Evolutionary conservation across 2,113 vertebrate species (phyloP).

Genomic region (Syngnathus floridae): DNA sequence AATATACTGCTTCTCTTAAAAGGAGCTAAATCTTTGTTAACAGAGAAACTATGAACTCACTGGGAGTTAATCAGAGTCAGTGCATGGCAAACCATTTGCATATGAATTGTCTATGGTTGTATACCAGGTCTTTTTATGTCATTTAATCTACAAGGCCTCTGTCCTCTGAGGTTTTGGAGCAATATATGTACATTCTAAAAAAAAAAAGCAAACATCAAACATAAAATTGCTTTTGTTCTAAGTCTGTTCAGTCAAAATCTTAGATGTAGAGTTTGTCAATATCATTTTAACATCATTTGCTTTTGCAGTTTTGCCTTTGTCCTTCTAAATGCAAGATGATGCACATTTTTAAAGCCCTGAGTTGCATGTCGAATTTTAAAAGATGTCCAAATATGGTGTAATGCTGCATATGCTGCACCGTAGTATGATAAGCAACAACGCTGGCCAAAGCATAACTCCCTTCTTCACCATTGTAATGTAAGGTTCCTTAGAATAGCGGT

Average conservation of each 20-base stretch:
- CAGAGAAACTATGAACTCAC: conserved; percentile 95
- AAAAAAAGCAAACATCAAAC: not conserved
- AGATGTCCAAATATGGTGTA: not conserved
- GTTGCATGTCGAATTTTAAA: not conserved
- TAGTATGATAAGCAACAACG: not conserved
- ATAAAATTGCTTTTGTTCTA: not conserved
- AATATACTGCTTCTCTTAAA: conserved; percentile 80
- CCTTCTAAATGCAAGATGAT: not conserved
- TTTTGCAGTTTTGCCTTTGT: not conserved
- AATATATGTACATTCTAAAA: conserved; percentile 8
- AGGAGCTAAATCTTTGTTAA: conserved; percentile 87
- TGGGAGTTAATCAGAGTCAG: conserved; percentile 97
- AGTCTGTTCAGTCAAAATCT: not conserved
- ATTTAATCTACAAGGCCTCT: conserved; percentile 75
- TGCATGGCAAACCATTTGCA: conserved; percentile 87
- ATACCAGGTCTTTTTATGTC: conserved; percentile 83
- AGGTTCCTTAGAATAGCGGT: conserved; percentile 33
- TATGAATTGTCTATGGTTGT: conserved; percentile 84
- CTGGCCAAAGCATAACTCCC: conserved; percentile 8
- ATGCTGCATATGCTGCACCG: not conserved
- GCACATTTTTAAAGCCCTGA: not conserved
- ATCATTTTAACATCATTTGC: not conserved
- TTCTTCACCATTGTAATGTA: conserved; percentile 7
- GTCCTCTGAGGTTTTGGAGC: conserved; percentile 56
- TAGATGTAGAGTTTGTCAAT: too few species aligned